Conservation (phyloP, 2,113 vertebrate species). For the Neodontobutis hainanensis region DNA sequence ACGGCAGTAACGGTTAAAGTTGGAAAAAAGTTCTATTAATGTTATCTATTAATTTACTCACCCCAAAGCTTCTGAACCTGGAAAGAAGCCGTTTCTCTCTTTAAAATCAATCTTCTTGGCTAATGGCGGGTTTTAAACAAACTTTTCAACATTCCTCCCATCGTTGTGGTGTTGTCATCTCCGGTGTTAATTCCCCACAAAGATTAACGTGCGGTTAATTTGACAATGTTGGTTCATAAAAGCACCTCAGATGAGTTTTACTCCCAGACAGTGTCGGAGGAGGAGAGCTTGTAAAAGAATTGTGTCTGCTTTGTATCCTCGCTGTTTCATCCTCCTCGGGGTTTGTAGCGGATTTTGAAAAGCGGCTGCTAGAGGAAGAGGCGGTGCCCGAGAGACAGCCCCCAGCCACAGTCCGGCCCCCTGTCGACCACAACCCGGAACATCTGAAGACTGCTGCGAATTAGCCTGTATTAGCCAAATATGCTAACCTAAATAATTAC, state of each 20-base stretch:
- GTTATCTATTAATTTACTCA: background rate
- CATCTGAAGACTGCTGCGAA: background rate
- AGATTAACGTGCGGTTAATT: background rate
- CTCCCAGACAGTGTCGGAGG: background rate
- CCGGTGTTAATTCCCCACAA: background rate
- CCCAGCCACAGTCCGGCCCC: background rate
- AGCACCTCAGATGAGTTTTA: background rate
- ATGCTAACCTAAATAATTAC: background rate
- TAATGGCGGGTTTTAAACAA: background rate
- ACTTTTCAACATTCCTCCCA: background rate
- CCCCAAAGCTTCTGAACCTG: background rate
- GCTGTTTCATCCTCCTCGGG: conserved; percentile 28
- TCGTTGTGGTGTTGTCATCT: background rate
- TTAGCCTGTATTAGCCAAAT: background rate
- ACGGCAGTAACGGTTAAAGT: background rate
- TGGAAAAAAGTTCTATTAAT: background rate
- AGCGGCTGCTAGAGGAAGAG: conserved; percentile 71
- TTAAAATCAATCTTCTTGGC: background rate
- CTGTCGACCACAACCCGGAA: conserved; percentile 6
- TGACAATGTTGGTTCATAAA: background rate
- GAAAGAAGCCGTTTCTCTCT: background rate
- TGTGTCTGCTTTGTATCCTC: conserved; percentile 22
- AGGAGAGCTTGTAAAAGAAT: background rate
- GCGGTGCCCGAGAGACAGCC: conserved; percentile 58
- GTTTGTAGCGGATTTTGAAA: conserved; percentile 74